Conservation (phyloP, 2,113 vertebrate species). For the Lipophrys pholis region DNA sequence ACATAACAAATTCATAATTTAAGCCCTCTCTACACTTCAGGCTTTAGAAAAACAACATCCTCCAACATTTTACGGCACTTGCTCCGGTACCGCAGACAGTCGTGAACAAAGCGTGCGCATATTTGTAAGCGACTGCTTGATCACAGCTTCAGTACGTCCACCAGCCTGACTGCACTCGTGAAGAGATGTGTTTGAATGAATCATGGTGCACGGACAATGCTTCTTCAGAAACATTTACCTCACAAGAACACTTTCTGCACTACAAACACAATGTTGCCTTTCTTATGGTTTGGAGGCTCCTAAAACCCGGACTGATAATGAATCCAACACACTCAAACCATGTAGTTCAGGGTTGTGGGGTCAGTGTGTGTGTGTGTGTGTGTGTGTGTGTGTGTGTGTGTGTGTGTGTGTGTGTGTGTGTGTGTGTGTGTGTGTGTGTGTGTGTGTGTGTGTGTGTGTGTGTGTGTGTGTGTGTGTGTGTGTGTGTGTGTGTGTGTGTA, state of each 20-base stretch:
- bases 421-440: too few species aligned
- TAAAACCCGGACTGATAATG: neutral
- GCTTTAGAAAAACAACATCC: conserved; percentile 8
- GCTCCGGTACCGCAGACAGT: neutral
- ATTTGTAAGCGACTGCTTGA: conserved; percentile 15
- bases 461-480: neutral
- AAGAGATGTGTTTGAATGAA: conserved; percentile 28
- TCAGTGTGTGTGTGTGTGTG: neutral
- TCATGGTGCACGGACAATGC: conserved; percentile 10
- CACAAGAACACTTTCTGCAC: neutral
- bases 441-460: neutral
- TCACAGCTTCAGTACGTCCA: conserved; percentile 29
- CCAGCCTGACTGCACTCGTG: conserved; percentile 17
- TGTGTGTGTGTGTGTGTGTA: conserved; percentile 26
- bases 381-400: neutral
- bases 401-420: neutral
- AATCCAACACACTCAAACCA: neutral
- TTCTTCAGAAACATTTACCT: conserved; percentile 19
- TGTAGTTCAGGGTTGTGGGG: neutral
- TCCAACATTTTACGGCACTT: conserved; percentile 3
- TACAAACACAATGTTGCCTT: conserved; percentile 6
- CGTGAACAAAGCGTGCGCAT: conserved; percentile 8
- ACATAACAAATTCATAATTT: neutral
- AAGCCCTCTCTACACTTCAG: neutral
- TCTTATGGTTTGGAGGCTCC: conserved; percentile 4